Base-by-base conservation (phyloP, 2,797 vertebrate genomes). In the Orientallactaga sibirica region DNA sequence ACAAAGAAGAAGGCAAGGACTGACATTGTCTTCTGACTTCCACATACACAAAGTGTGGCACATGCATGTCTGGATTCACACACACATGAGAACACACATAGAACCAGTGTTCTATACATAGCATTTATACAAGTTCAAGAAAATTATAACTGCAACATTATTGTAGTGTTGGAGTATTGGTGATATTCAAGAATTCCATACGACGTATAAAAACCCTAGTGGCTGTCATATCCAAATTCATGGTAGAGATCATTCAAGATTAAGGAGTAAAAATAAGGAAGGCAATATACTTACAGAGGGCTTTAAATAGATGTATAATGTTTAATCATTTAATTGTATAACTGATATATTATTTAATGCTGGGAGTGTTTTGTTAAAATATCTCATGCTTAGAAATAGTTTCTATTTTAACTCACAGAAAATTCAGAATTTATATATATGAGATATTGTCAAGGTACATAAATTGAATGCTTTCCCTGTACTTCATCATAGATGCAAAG, bases 401-500 rank as follows among this genome's bases (percentile, higher is more conserved):
- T 86, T 92, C 43, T 29, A 5, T 78, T 96, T 82, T 88, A 94
- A 92, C 90, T 91, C 71, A 29, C 8, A 82, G 22, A 67, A 77
- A 88, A 24, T 93, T 67, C 20, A 71, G 71, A 91, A 16, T 74
- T 83, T 73, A 16, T 80, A 1, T 92, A 9, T 93, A 33, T 82
- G 27, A 29, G 33, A 55, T 24, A 15, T 90, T 86, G 58, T 83
- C 43, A 94, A 86, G 41, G 48, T 29, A 76, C 43, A 74, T 91
- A 92, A 89, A 43, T 93, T 82, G n/a, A 85, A 41, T 88, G 33
- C 7, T 66, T 70, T 88, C n/a, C 7, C 12, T 41, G 48, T 24
- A 71, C 27, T 83, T 93, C 27, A 80, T 80, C 68, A 95, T 12
- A 91, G 62, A 80, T 83, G 74, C 78, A n/a, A 94, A 79, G 25